Evolutionary conservation across 2,888 invertebrate genomes (phyloP).

Genomic region (Drosophila borborema): DNA sequence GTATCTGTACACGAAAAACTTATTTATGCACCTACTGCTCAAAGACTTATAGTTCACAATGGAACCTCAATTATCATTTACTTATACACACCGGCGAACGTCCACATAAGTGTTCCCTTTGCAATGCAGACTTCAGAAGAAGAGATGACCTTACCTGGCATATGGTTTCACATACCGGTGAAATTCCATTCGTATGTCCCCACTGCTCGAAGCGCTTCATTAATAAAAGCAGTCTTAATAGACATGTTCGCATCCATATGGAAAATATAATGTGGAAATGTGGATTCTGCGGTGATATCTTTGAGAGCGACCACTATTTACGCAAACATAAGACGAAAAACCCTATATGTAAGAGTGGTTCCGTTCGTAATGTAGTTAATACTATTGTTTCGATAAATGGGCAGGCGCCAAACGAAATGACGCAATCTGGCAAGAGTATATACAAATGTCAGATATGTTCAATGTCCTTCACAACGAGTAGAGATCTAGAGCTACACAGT

Average conservation of each 20-base stretch:
- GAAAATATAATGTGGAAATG: background rate
- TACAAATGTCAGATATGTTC: background rate
- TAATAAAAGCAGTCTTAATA: background rate
- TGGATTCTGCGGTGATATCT: background rate
- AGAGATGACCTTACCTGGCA: background rate
- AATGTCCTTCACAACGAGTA: background rate
- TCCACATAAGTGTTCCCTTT: slow-evolving; percentile 8
- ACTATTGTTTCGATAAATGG: fast-evolving
- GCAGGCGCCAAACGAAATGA: background rate
- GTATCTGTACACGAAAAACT: background rate
- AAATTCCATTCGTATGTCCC: background rate
- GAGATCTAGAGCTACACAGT: background rate
- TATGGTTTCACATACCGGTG: background rate
- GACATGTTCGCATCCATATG: background rate
- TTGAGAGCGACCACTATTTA: background rate
- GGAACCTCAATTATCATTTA: background rate
- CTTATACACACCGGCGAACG: slow-evolving; percentile 15
- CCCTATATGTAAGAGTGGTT: background rate
- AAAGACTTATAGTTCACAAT: background rate
- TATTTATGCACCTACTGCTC: slow-evolving; percentile 10
- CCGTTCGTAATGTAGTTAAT: background rate
- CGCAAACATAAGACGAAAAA: background rate
- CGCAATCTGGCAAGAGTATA: background rate
- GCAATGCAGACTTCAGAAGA: background rate
- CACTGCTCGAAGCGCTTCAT: background rate